Conservation (phyloP, 1,140 invertebrate species). For the Macrotrachela quadricornifera region DNA sequence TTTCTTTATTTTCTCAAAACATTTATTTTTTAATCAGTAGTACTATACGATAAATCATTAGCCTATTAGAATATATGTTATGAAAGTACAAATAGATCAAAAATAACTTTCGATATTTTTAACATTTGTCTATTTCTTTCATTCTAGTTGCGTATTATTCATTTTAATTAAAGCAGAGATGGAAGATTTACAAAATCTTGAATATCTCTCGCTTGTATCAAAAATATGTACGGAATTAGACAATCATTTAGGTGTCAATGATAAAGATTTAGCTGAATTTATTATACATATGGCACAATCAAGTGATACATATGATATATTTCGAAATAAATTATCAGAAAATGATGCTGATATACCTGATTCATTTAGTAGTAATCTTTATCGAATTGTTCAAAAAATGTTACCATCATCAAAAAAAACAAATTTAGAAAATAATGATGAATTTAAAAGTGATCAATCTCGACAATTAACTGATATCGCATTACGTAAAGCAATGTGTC, state of each 20-base stretch:
- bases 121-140: no score
- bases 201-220: slow-evolving; percentile 82
- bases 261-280: slow-evolving; percentile 91
- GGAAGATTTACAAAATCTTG: slow-evolving; percentile 55
- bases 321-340: slow-evolving; percentile 9
- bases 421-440: no score
- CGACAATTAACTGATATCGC: no score
- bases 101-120: no score
- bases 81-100: no score
- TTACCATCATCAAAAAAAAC: slow-evolving; percentile 34
- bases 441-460: no score
- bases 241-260: slow-evolving; percentile 89
- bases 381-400: slow-evolving; percentile 84
- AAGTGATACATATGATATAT: slow-evolving; percentile 3
- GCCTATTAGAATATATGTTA: no score
- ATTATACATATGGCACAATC: slow-evolving; percentile 55
- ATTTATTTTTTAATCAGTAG: no score
- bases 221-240: slow-evolving; percentile 94
- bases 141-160: no score
- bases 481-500: slow-evolving; percentile 39
- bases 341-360: slow-evolving; percentile 38
- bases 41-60: no score
- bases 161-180: no score
- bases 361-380: slow-evolving; percentile 68
- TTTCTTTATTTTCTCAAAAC: no score